Percentiles rank a stretch among this genome's conserved stretches.
Conservation (phyloP, 2,888 invertebrate species). For the Autographa pulchrina region DNA sequence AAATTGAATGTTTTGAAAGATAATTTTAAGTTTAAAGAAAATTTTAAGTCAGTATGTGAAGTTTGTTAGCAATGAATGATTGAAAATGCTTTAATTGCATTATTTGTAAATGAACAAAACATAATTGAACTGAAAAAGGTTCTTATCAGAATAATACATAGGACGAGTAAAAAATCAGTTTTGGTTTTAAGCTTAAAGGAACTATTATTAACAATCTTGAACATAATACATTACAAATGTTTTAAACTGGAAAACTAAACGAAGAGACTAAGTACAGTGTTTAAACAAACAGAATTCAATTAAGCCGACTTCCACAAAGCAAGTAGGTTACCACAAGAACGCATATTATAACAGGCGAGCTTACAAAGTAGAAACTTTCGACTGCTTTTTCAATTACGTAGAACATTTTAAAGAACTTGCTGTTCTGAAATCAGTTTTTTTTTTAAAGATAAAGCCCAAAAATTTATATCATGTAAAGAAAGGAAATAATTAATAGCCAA, state of each 20-base stretch:
- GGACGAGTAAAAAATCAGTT: no score
- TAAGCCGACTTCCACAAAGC: background rate
- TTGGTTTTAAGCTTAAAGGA: no score
- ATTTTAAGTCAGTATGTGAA: no score
- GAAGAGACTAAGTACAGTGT: background rate
- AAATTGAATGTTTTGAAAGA: background rate
- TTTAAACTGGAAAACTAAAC: background rate
- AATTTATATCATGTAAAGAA: no score
- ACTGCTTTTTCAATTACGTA: no score
- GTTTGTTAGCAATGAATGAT: background rate
- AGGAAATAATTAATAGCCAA: no score
- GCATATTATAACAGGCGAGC: background rate
- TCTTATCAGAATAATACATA: no score
- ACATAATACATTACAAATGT: background rate
- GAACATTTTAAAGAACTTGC: no score
- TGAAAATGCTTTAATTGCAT: background rate
- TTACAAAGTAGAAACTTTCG: background rate
- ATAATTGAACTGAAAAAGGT: no score
- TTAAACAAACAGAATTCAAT: slow-evolving; percentile 1
- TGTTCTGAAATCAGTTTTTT: no score
- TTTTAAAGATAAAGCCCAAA: no score
- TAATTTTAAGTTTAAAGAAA: background rate
- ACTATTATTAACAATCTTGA: background rate
- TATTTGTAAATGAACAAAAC: no score
- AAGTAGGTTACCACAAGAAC: slow-evolving; percentile 1